Evolutionary conservation across 2,888 invertebrate species (phyloP).

Genomic region (Ichneumoninae sp.): DNA sequence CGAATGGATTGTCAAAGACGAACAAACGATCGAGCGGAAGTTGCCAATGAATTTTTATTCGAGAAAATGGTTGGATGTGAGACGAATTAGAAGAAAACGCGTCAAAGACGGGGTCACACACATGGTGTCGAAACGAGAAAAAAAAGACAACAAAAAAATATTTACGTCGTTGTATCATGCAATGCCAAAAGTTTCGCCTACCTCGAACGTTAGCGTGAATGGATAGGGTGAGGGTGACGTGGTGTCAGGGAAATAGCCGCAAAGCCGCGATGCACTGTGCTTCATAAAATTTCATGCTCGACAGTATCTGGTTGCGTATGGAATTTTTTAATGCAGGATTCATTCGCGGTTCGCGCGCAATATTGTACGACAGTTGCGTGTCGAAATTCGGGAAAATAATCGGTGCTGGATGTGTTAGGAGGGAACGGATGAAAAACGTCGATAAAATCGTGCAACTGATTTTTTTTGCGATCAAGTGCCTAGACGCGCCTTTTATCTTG

Average conservation of each 20-base stretch:
- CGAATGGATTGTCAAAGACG: conserved; percentile 21
- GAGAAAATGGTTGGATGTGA: conserved; percentile 4
- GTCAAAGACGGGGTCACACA: background rate
- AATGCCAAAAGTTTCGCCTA: conserved; percentile 56
- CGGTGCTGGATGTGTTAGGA: conserved; percentile 21
- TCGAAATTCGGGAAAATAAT: conserved; percentile 20
- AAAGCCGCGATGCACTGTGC: background rate
- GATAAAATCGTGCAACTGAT: conserved; percentile 43
- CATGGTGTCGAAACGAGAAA: conserved; percentile 11
- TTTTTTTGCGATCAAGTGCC: conserved; percentile 61
- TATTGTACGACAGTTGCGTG: conserved; percentile 10
- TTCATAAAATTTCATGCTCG: background rate
- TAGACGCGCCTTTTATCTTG: conserved; percentile 52
- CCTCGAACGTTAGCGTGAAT: conserved; percentile 41
- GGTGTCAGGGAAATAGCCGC: conserved; percentile 11
- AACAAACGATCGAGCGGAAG: conserved; percentile 1
- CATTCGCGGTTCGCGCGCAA: conserved; percentile 14
- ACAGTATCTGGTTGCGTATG: background rate
- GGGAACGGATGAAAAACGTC: conserved; percentile 2
- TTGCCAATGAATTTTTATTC: background rate
- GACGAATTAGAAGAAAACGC: conserved; percentile 3
- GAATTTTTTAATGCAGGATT: conserved; percentile 10
- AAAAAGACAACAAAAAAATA: background rate
- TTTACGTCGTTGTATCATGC: conserved; percentile 16
- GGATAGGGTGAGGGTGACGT: conserved; percentile 1